Conservation (phyloP, 2,888 invertebrate genomes). For the Diarsia mendica region DNA sequence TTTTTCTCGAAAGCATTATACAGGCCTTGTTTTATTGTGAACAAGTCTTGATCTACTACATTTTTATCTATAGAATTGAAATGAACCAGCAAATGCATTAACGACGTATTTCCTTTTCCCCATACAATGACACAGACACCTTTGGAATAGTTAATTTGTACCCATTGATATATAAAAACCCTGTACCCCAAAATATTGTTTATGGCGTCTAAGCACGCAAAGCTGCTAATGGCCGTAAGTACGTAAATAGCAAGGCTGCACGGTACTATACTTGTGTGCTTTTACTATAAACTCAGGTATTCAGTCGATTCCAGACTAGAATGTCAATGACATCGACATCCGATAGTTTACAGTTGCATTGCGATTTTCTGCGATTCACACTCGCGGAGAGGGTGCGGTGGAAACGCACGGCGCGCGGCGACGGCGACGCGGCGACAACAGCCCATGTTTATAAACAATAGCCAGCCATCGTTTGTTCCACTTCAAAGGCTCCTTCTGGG, state of each 20-base stretch:
- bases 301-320: slow-evolving; percentile 41
- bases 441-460: slow-evolving; percentile 81
- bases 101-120: slow-evolving; percentile 20
- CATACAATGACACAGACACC: not conserved
- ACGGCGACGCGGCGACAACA: slow-evolving; percentile 54
- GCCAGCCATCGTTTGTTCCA: slow-evolving; percentile 72
- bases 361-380: slow-evolving; percentile 71
- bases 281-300: slow-evolving; percentile 47
- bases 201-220: slow-evolving; percentile 45
- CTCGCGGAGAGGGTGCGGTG: slow-evolving; percentile 55
- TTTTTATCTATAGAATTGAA: slow-evolving; percentile 15
- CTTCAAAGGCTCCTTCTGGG: slow-evolving; percentile 71
- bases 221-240: not conserved
- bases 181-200: slow-evolving; percentile 9
- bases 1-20: not conserved
- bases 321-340: slow-evolving; percentile 76
- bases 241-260: slow-evolving; percentile 16
- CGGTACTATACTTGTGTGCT: slow-evolving; percentile 2
- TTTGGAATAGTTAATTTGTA: slow-evolving; percentile 5
- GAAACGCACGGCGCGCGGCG: slow-evolving; percentile 52
- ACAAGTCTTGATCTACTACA: not conserved
- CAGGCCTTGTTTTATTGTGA: not conserved
- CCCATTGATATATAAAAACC: too few relatives aligned
- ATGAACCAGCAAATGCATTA: slow-evolving; percentile 34
- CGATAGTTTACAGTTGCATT: slow-evolving; percentile 63